A percentile compares a stretch with the other conserved stretches of the same genome.
Conservation (phyloP, 1,140 invertebrate genomes). For the Pseudoatta argentina region DNA sequence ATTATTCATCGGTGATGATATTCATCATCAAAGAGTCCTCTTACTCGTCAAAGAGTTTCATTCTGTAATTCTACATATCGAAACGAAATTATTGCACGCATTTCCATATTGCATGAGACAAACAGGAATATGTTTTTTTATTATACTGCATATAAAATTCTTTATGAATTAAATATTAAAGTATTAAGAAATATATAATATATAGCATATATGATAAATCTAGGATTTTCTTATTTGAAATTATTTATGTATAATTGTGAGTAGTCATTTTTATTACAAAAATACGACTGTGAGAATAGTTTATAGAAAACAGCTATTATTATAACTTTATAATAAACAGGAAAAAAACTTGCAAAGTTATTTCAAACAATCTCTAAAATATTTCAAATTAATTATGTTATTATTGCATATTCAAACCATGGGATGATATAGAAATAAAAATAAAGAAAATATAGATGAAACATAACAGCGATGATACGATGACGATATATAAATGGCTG, state of each 20-base stretch:
- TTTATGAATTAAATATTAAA: not conserved
- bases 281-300: not conserved
- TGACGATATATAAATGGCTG: no score
- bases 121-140: slow-evolving; percentile 2
- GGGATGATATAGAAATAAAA: not conserved
- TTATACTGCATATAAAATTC: not conserved
- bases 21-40: slow-evolving; percentile 41
- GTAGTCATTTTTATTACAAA: slow-evolving; percentile 8
- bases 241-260: not conserved
- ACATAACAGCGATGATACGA: not conserved
- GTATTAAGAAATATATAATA: not conserved
- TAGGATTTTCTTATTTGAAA: not conserved
- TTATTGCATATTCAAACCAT: slow-evolving; percentile 27
- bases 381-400: slow-evolving; percentile 13
- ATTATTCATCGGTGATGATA: slow-evolving; percentile 37
- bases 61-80: slow-evolving; percentile 33
- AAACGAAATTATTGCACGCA: slow-evolving; percentile 21
- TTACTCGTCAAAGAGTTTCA: slow-evolving; percentile 32
- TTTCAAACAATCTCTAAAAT: not conserved
- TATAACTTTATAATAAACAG: slow-evolving; percentile 2
- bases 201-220: not conserved
- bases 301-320: not conserved
- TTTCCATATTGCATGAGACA: slow-evolving; percentile 3
- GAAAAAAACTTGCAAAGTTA: not conserved
- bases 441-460: not conserved